Conservation (phyloP, 2,113 vertebrate species). For the Rousettus leschenaultii region DNA sequence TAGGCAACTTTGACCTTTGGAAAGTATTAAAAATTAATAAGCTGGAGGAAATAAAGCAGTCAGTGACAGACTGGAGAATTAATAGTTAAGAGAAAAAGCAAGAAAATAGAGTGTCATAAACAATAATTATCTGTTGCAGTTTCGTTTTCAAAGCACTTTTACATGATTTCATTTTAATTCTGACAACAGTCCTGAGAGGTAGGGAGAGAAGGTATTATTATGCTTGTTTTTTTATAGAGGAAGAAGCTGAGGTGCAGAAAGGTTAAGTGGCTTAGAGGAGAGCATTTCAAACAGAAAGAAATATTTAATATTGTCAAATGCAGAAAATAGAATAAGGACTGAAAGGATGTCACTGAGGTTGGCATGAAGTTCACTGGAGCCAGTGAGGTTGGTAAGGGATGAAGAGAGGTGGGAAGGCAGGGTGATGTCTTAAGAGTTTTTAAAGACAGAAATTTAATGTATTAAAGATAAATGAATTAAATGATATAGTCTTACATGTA, state of each 20-base stretch:
- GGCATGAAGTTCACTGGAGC: background rate
- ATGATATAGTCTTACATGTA: background rate
- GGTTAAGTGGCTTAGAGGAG: background rate
- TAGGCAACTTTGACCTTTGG: background rate
- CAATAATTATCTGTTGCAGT: background rate
- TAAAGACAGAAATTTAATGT: no score
- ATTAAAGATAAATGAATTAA: background rate
- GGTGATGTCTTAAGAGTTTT: background rate
- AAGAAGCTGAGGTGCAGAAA: background rate
- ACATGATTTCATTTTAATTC: conserved; percentile 1
- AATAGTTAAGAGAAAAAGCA: background rate
- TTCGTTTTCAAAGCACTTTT: background rate
- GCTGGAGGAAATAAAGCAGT: background rate
- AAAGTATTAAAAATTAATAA: background rate
- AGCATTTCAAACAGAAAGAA: conserved; percentile 36
- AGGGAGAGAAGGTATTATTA: background rate
- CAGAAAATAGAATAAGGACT: background rate
- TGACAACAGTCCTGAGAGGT: background rate
- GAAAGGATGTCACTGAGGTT: background rate
- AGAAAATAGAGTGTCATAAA: background rate
- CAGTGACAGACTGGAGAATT: background rate
- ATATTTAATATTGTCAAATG: background rate
- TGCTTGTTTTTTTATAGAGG: background rate
- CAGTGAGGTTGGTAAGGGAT: background rate
- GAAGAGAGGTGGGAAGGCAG: background rate